phyloP scores from a whole-genome alignment of 2,113 vertebrate species.

The Plestiodon gilberti region DNA sequence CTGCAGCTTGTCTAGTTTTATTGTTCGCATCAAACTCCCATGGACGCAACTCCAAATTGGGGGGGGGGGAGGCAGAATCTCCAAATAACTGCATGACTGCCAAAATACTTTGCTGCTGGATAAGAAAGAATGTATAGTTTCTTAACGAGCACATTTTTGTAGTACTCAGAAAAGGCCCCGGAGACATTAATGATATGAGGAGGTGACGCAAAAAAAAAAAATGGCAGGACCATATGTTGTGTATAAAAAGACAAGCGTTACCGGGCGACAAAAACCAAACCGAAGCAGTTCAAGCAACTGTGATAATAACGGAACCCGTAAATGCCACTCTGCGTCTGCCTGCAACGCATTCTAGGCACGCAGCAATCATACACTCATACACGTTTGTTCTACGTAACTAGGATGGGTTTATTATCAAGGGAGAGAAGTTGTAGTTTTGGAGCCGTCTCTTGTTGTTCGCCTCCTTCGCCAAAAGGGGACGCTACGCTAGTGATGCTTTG shows the following conservation, averaged over 20 bases:
- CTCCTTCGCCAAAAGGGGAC: conserved; percentile 54
- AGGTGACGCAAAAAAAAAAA: neutral
- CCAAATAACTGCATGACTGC: neutral
- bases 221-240: neutral
- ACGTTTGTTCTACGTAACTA: neutral
- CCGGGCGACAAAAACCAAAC: neutral
- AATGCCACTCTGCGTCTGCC: neutral
- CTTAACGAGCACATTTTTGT: neutral
- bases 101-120: neutral
- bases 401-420: neutral
- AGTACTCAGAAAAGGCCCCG: neutral
- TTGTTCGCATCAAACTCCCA: neutral
- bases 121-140: neutral
- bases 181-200: neutral
- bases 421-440: neutral
- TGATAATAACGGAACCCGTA: neutral
- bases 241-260: no score
- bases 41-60: neutral
- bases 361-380: neutral
- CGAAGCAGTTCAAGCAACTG: neutral
- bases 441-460: conserved; percentile 5
- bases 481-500: conserved; percentile 46
- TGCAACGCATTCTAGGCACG: neutral
- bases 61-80: no score
- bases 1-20: neutral